These are phyloP conservation scores for Podilymbus podiceps DNA, from an alignment of 2,113 vertebrate genomes.

Conservation along the genomic window DNA sequence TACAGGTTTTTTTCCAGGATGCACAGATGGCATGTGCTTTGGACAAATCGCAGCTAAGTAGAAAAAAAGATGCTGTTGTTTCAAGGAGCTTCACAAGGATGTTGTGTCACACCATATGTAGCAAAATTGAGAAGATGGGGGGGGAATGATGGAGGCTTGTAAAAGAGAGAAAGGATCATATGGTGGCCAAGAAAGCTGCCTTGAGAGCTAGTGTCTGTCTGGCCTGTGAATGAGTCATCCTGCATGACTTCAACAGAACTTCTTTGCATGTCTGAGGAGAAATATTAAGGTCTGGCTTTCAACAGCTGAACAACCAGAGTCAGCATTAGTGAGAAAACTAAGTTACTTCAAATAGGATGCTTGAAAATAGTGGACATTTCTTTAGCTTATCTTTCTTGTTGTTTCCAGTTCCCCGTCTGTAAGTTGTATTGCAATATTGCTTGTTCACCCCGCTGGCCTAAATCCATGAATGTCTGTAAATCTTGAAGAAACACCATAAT, in stretches of 20 bases:
- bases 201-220: not conserved
- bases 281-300: not conserved
- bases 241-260: not conserved
- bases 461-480: not conserved
- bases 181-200: slow-evolving; percentile 26
- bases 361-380: not conserved
- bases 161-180: not conserved
- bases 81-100: slow-evolving; percentile 52
- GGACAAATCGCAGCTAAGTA: slow-evolving; percentile 57
- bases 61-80: slow-evolving; percentile 51
- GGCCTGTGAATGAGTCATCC: not conserved
- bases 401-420: not conserved
- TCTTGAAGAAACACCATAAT: not conserved
- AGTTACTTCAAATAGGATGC: not conserved
- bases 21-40: slow-evolving; percentile 56
- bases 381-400: not conserved
- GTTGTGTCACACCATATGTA: slow-evolving; percentile 62
- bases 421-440: not conserved
- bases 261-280: not conserved
- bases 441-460: not conserved
- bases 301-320: not conserved
- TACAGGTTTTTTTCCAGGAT: not conserved
- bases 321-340: not conserved
- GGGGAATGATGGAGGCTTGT: not conserved
- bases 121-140: slow-evolving; percentile 4